These are phyloP conservation scores for Allobates femoralis DNA, from an alignment of 2,797 vertebrate genomes.

Conservation along the genomic window DNA sequence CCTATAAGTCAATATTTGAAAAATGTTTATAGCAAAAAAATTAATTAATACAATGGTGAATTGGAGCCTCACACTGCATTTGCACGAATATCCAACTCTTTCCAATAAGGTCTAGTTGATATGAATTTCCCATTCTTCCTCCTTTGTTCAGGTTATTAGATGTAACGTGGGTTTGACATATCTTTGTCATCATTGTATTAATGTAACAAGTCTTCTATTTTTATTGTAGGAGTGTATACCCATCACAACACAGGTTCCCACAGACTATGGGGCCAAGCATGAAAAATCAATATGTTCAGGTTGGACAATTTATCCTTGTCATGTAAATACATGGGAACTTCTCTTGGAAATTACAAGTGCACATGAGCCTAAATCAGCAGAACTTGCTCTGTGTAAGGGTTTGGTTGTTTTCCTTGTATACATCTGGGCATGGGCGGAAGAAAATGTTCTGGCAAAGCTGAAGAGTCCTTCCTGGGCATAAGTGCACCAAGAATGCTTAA, in stretches of 20 bases:
- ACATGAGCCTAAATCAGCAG: constrained; percentile 41
- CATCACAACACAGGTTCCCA: constrained; percentile 40
- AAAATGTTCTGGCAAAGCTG: constrained; percentile 51
- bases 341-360: constrained; percentile 33
- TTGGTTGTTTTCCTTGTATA: constrained; percentile 47
- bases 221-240: background rate
- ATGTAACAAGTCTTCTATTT: constrained; percentile 2
- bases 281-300: constrained; percentile 48
- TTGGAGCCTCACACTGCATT: background rate
- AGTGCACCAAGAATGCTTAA: constrained; percentile 53
- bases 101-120: background rate
- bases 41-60: too few relatives aligned
- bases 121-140: background rate
- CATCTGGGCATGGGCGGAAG: constrained; percentile 42
- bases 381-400: constrained; percentile 22
- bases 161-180: background rate
- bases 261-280: constrained; percentile 39
- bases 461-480: constrained; percentile 47
- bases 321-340: constrained; percentile 50
- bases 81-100: background rate
- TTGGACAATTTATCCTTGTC: constrained; percentile 37
- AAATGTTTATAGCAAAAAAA: too few relatives aligned
- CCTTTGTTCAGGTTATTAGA: background rate
- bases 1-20: too few relatives aligned
- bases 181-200: background rate